These are phyloP conservation scores for Dasypus novemcinctus DNA, from an alignment of 2,113 vertebrate species.

Conservation along the genomic window DNA sequence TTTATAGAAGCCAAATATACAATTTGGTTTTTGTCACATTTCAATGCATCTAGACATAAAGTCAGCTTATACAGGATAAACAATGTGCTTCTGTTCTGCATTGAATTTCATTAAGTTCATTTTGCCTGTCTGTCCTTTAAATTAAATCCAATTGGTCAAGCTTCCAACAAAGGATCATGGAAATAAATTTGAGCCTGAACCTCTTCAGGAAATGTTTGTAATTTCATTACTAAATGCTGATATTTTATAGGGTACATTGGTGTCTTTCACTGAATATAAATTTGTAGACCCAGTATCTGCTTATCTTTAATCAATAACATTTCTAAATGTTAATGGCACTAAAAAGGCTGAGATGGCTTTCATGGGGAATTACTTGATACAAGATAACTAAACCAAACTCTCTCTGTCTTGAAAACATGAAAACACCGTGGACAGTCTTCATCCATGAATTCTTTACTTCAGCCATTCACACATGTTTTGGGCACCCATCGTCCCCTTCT, in stretches of 20 bases:
- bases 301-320: neutral
- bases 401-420: neutral
- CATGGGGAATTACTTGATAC: neutral
- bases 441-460: neutral
- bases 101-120: conserved; percentile 21
- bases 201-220: no score
- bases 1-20: neutral
- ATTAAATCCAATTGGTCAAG: neutral
- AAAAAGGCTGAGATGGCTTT: neutral
- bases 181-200: neutral
- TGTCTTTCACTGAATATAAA: neutral
- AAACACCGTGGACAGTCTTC: neutral
- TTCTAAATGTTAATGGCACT: neutral
- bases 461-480: neutral
- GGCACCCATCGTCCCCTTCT: neutral
- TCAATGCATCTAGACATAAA: conserved; percentile 17
- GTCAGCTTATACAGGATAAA: neutral
- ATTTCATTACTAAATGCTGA: neutral
- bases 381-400: neutral
- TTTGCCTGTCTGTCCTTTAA: neutral
- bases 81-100: neutral
- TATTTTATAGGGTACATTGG: neutral
- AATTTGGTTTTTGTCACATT: neutral
- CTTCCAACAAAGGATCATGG: neutral
- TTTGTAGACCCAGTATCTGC: neutral